These are phyloP conservation scores for Babylonia areolata DNA, from an alignment of 1,140 invertebrate species.

Conservation along the genomic window DNA sequence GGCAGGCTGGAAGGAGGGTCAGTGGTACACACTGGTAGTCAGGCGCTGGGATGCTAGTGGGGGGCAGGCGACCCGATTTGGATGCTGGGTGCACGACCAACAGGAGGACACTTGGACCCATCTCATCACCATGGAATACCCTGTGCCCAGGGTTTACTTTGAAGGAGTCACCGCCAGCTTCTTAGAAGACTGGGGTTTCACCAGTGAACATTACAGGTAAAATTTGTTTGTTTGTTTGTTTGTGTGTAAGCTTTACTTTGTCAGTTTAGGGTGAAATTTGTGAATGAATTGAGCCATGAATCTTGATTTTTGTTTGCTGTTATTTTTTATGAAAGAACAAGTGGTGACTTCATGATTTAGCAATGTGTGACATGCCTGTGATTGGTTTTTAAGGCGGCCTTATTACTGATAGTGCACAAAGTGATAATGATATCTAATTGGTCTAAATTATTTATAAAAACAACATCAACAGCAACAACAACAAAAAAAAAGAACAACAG, in stretches of 20 bases:
- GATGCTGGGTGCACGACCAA: slow-evolving; percentile 55
- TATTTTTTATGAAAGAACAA: no score
- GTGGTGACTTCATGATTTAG: no score
- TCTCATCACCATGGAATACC: slow-evolving; percentile 54
- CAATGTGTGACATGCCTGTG: no score
- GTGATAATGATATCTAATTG: no score
- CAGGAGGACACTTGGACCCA: slow-evolving; percentile 45
- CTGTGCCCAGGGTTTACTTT: slow-evolving; percentile 46
- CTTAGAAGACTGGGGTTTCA: slow-evolving; percentile 54
- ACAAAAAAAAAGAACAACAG: no score
- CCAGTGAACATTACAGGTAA: slow-evolving; percentile 42
- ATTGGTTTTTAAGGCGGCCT: no score
- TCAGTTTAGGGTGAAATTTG: neutral
- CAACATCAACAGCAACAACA: no score
- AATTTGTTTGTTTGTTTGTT: neutral
- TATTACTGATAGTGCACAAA: no score
- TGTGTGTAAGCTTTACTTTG: no score
- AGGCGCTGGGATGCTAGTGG: slow-evolving; percentile 47
- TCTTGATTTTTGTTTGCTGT: neutral
- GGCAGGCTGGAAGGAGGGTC: slow-evolving; percentile 52
- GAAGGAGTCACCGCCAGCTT: slow-evolving; percentile 43
- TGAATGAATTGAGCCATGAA: neutral
- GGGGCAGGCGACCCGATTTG: slow-evolving; percentile 47
- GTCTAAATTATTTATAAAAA: no score
- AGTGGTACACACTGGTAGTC: slow-evolving; percentile 54